A percentile compares a stretch with the other conserved stretches of the same genome.
Conservation (phyloP, 2,888 invertebrate species). For the Hemicrepidius hirtus region DNA sequence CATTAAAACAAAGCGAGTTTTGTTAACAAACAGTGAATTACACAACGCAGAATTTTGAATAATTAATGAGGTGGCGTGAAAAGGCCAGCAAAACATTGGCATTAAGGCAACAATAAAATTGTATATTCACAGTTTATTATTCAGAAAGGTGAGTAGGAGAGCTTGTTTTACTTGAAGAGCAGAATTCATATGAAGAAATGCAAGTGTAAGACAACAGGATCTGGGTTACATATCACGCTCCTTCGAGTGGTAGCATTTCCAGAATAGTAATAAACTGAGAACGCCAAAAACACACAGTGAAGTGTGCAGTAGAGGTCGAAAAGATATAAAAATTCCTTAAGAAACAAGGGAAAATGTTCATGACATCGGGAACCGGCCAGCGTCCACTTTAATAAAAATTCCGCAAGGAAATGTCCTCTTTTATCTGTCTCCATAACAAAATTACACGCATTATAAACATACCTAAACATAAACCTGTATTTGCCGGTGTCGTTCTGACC, state of each 20-base stretch:
- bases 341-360: slow-evolving; percentile 17
- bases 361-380: slow-evolving; percentile 14
- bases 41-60: slow-evolving; percentile 6
- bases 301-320: not conserved
- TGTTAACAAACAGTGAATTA: not conserved
- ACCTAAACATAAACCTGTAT: slow-evolving; percentile 43
- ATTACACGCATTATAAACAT: slow-evolving; percentile 50
- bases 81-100: not conserved
- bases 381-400: slow-evolving; percentile 44
- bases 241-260: slow-evolving; percentile 15
- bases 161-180: not conserved
- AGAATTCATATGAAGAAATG: not conserved
- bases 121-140: slow-evolving; percentile 12
- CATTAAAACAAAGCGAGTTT: slow-evolving; percentile 4
- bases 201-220: not conserved
- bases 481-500: slow-evolving; percentile 41
- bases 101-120: not conserved
- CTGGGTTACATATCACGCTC: slow-evolving; percentile 22
- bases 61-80: not conserved
- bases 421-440: slow-evolving; percentile 41
- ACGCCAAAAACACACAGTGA: slow-evolving; percentile 8
- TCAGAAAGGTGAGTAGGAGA: slow-evolving; percentile 6
- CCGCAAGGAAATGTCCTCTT: slow-evolving; percentile 32
- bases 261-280: slow-evolving; percentile 29
- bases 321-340: slow-evolving; percentile 28